phyloP scores from a whole-genome alignment of 2,113 vertebrate genomes.

The Choloepus hoffmanni region DNA sequence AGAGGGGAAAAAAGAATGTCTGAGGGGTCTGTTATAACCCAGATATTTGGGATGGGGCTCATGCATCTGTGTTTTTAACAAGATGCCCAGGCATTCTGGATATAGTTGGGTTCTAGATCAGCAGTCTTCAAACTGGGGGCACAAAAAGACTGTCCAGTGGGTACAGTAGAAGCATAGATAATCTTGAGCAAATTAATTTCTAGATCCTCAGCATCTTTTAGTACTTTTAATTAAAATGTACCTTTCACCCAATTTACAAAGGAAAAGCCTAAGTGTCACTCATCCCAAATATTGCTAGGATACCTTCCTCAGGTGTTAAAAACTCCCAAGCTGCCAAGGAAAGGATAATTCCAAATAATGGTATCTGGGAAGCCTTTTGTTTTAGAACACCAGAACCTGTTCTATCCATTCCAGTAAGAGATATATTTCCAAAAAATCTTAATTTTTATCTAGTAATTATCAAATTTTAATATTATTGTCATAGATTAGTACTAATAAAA shows the following conservation, averaged over 20 bases:
- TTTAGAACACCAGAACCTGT: neutral
- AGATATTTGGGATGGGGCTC: neutral
- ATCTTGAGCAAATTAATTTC: neutral
- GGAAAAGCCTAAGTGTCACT: neutral
- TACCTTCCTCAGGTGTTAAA: neutral
- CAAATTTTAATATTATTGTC: neutral
- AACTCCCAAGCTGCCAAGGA: neutral
- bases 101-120: neutral
- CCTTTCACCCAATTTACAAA: neutral
- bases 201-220: neutral
- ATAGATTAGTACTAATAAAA: neutral
- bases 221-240: neutral
- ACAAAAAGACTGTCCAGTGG: neutral
- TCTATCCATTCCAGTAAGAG: neutral
- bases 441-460: conserved; percentile 6
- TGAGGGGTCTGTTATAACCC: neutral
- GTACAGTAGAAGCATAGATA: neutral
- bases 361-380: neutral
- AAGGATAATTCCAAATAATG: neutral
- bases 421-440: neutral
- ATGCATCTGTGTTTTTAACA: neutral
- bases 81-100: neutral
- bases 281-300: neutral
- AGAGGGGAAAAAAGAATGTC: neutral
- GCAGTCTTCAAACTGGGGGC: neutral